Evolutionary conservation across 2,113 vertebrate genomes (phyloP).

Genomic region (Pleuronectes platessa): DNA sequence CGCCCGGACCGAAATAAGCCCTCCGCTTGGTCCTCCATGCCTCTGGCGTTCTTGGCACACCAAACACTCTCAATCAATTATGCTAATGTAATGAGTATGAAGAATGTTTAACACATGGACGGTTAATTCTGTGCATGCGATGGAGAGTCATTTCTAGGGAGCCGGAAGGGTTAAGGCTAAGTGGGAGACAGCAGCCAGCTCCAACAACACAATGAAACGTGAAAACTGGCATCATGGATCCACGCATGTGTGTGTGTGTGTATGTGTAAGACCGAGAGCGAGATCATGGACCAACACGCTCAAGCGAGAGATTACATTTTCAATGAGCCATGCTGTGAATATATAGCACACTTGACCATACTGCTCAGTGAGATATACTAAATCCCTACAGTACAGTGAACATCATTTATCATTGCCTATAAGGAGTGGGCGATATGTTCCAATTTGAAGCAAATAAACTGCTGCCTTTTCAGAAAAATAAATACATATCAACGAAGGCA

Average conservation of each 20-base stretch:
- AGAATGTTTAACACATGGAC: conserved; percentile 59
- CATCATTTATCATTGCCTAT: conserved; percentile 48
- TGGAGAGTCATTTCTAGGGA: conserved; percentile 50
- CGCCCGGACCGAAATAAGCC: conserved; percentile 37
- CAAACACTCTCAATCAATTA: conserved; percentile 74
- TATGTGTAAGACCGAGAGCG: background rate
- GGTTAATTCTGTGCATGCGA: conserved; percentile 49
- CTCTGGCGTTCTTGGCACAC: conserved; percentile 67
- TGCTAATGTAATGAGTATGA: conserved; percentile 72
- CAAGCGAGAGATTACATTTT: conserved; percentile 66
- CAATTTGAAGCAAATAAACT: conserved; percentile 39
- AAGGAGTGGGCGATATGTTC: conserved; percentile 26
- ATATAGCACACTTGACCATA: conserved; percentile 39
- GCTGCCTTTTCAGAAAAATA: conserved; percentile 9
- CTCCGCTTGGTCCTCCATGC: conserved; percentile 56
- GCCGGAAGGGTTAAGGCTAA: conserved; percentile 63
- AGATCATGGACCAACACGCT: conserved; percentile 39
- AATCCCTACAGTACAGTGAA: conserved; percentile 28
- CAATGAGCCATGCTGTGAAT: conserved; percentile 65
- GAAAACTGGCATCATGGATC: conserved; percentile 16
- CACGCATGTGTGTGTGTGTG: conserved; percentile 13
- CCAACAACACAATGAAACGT: conserved; percentile 37
- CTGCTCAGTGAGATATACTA: conserved; percentile 38
- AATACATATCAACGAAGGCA: background rate
- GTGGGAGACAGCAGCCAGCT: conserved; percentile 50